phyloP scores from a whole-genome alignment of 2,888 invertebrate genomes.

The Nineta flava region DNA sequence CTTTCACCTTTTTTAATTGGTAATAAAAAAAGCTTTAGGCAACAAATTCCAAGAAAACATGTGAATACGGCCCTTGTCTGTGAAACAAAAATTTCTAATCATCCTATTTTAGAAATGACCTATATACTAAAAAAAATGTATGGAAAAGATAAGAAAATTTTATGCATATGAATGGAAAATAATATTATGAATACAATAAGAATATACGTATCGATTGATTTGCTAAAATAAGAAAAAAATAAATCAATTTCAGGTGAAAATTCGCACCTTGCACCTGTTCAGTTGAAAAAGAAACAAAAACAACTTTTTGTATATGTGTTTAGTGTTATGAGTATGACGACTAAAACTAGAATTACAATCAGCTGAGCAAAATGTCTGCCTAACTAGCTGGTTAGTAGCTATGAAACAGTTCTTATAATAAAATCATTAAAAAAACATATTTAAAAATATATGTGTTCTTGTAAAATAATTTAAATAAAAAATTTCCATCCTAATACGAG shows the following conservation, averaged over 20 bases:
- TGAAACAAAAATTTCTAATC: too few relatives aligned
- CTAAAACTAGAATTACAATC: not conserved
- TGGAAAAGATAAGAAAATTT: not conserved
- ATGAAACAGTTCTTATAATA: too few relatives aligned
- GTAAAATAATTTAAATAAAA: not conserved
- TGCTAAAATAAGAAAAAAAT: not conserved
- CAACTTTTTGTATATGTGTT: too few relatives aligned
- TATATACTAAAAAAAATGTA: not conserved
- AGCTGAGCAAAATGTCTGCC: constrained; percentile 1
- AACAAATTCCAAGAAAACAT: too few relatives aligned
- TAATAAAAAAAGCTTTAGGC: too few relatives aligned
- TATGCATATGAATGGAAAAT: not conserved
- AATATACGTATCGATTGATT: not conserved
- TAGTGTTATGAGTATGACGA: too few relatives aligned
- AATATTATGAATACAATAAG: not conserved
- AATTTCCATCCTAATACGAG: constrained; percentile 7
- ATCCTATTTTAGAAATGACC: too few relatives aligned
- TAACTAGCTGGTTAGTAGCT: not conserved
- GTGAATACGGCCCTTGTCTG: too few relatives aligned
- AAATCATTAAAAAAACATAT: not conserved
- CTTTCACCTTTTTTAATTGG: too few relatives aligned
- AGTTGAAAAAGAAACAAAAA: not conserved
- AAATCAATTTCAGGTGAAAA: not conserved
- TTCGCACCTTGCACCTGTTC: not conserved
- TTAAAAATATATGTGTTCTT: not conserved